Evolutionary conservation across 2,797 vertebrate species (phyloP).

Genomic region (Eulemur rubriventer): DNA sequence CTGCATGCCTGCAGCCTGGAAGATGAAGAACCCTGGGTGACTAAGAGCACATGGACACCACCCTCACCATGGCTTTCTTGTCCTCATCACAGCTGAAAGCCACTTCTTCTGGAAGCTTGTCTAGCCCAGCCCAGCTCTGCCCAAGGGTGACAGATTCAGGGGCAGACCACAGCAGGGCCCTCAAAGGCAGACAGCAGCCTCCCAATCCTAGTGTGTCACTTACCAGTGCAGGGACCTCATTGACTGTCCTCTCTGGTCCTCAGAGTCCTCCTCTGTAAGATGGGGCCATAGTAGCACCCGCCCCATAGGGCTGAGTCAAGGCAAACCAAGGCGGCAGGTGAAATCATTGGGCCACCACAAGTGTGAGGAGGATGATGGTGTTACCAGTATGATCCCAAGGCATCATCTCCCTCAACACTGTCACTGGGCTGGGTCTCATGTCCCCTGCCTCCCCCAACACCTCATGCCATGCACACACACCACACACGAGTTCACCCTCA

Average conservation of each 20-base stretch:
- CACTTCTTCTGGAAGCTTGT: background rate
- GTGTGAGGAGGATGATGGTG: fast-evolving
- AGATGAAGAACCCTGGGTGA: background rate
- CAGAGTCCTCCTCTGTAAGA: background rate
- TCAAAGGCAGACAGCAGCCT: background rate
- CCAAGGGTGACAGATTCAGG: background rate
- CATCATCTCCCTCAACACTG: fast-evolving
- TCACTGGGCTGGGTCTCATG: background rate
- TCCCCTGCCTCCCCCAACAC: background rate
- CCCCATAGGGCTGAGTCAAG: background rate
- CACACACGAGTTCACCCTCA: background rate
- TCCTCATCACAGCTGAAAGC: background rate
- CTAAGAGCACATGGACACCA: fast-evolving
- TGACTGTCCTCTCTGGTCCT: background rate
- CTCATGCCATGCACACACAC: background rate
- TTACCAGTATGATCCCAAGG: fast-evolving
- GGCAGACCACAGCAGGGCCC: background rate
- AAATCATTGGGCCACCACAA: fast-evolving
- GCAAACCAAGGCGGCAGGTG: background rate
- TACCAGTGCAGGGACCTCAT: background rate
- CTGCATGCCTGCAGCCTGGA: background rate
- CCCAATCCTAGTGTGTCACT: background rate
- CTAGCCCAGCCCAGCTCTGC: background rate
- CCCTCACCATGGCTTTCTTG: background rate
- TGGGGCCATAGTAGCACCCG: background rate